Base-by-base conservation (phyloP, 2,888 invertebrate species). In the Rhyacophila evoluta region DNA sequence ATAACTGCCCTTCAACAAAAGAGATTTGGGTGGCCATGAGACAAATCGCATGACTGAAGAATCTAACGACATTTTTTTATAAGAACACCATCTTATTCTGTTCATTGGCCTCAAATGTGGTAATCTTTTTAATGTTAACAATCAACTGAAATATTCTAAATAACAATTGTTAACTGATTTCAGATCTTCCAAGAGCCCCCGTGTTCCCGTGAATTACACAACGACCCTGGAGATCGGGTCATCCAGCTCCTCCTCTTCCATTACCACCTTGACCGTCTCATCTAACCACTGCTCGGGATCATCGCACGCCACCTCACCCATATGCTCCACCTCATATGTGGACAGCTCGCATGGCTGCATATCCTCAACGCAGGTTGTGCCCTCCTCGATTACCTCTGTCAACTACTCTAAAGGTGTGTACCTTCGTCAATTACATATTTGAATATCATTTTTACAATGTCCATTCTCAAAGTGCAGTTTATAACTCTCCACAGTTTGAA, bases 211-310 rank as follows among this genome's bases (percentile, higher is more conserved):
- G 87, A 89, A 88, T 86, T 90, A 89, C 86, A 90, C 90, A 83
- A 88, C 90, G 84, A 88, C 89, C 80, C 87, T 89, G 83, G 90
- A 90, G 87, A 89, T 90, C 85, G 89, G 89, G 85, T 87, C 88
- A 86, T 87, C 88, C 86, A 36, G 38, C 6, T 29, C 76, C 67
- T 70, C 73, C 11, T 72, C 74, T 28, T 74, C 41, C 72, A 36
- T 72, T 15, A 69, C 29, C 11, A 55, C 75, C 12, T 37, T 36
- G 36, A 33, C 72, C 5, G 37, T 41, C 25, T 33, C 68, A 68
- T 55, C 55, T 2, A 55, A 55, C 11, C 41, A 41, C 55, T 19
- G 2, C 19, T 55, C 55, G 55, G 28, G 70, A 19, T 8, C 55
- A 3, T 28, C 70, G 38, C 15, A 38, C 67, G 70, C 76, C 15